Conservation (phyloP, 2,888 invertebrate species). For the Erannis defoliaria region DNA sequence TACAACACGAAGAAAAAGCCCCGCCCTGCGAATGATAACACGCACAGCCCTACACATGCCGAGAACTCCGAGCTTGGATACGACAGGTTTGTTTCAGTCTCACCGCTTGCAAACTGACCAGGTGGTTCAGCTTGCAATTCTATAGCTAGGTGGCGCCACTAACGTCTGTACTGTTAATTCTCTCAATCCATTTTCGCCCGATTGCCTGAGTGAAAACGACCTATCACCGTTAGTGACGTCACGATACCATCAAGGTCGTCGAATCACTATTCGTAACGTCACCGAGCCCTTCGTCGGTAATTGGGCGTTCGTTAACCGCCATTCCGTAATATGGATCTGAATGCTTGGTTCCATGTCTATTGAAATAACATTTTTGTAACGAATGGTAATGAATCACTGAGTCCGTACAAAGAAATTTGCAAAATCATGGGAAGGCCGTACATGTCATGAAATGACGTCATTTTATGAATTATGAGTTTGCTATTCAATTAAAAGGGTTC, state of each 20-base stretch:
- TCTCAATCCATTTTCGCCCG: not conserved
- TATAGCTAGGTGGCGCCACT: not conserved
- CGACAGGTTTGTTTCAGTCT: constrained; percentile 63
- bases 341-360: no score
- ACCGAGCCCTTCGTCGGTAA: not conserved
- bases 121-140: not conserved
- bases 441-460: no score
- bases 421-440: no score
- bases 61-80: constrained; percentile 77
- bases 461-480: no score
- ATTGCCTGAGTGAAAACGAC: not conserved
- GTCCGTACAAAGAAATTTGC: no score
- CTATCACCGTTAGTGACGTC: not conserved
- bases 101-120: not conserved
- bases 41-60: constrained; percentile 64
- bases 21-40: constrained; percentile 60
- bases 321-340: not conserved
- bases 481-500: no score
- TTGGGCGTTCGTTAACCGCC: not conserved
- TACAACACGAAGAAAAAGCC: constrained; percentile 71
- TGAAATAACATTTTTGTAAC: no score
- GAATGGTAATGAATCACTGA: no score
- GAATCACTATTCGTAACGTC: not conserved
- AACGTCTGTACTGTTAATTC: not conserved
- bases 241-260: not conserved